Base-by-base conservation (phyloP, 2,113 vertebrate species). In the Aplodontia rufa region DNA sequence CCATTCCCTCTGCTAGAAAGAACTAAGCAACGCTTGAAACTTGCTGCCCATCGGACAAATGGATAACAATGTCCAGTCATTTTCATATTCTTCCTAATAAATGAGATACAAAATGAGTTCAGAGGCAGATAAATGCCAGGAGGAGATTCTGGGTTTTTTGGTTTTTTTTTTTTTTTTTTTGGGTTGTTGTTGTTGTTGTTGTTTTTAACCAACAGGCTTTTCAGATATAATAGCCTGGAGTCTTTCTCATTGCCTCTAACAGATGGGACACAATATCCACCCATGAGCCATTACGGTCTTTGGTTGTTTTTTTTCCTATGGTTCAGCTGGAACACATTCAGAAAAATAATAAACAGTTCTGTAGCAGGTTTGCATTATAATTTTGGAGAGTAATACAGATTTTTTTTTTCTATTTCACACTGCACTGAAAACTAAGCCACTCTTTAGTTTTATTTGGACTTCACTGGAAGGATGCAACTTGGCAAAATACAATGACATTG, bases 231-330 rank as follows among this genome's bases (percentile, higher is more conserved):
- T 45, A 84, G 75, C 83, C 93, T 81, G 60, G 58, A 91, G 26
- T 37, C 32, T 93, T 78, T 95, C 72, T 74, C 58, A 53, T 28
- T 81, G 87, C 79, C 71, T 62, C 88, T 86, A 94, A 94, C 97
- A 97, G 95, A 97, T 96, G 96, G 94, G 95, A 91, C 51, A 91
- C 84, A 84, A 90, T 90, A 90, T 47, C 83, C 89, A 96, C 89
- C 88, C 12, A 68, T 78, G 94, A 91, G 76, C 66, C 85, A 83
- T 93, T 94, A 64, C 40, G 32, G 86, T 64, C 75, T 96, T 93
- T 83, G 74, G 86, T 96, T 96, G 37, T 93, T 94, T 96, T 94
- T 95, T 96, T 96, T 94, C 76, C 94, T 84, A 42, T 55, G 13
- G 82, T 86, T 95, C 64, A 78, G 64, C 92, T 96, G 94, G 94